phyloP scores from a whole-genome alignment of 2,888 invertebrate genomes.

The Ligdia adustata region DNA sequence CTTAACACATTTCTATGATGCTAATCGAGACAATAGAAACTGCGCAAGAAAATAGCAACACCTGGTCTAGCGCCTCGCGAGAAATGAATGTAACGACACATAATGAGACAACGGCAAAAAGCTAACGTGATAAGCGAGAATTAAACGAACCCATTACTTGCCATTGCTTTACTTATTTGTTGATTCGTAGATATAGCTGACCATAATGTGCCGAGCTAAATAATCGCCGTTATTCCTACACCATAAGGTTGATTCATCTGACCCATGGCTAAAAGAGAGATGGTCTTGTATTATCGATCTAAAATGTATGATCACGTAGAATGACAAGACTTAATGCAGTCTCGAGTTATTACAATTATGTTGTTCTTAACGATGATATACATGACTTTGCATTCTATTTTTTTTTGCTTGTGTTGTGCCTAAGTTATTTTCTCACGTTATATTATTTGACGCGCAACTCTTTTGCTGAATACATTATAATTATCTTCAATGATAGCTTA shows the following conservation, averaged over 20 bases:
- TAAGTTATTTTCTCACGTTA: slow-evolving; percentile 9
- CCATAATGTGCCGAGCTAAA: slow-evolving; percentile 4
- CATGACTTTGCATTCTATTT: slow-evolving; percentile 8
- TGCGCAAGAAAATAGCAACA: slow-evolving; percentile 24
- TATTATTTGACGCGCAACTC: no score
- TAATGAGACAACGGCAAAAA: slow-evolving; percentile 37
- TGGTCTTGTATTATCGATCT: slow-evolving; percentile 37
- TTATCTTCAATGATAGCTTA: no score
- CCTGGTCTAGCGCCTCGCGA: slow-evolving; percentile 25
- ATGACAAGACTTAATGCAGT: slow-evolving; percentile 41
- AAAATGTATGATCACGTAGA: slow-evolving; percentile 43
- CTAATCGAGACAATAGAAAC: slow-evolving; percentile 32
- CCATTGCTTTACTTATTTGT: slow-evolving; percentile 47
- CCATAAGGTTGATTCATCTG: slow-evolving; percentile 22
- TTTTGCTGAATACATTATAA: no score
- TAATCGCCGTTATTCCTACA: slow-evolving; percentile 18
- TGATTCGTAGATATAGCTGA: slow-evolving; percentile 26
- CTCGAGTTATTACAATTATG: slow-evolving; percentile 14
- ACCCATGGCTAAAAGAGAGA: slow-evolving; percentile 22
- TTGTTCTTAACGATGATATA: slow-evolving; percentile 11
- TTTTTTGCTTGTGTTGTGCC: not conserved
- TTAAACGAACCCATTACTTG: slow-evolving; percentile 53
- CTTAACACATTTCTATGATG: slow-evolving; percentile 21
- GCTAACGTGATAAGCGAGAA: slow-evolving; percentile 48
- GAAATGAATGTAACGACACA: slow-evolving; percentile 23